Conservation (phyloP, 2,113 vertebrate genomes). For the Semicossyphus pulcher region DNA sequence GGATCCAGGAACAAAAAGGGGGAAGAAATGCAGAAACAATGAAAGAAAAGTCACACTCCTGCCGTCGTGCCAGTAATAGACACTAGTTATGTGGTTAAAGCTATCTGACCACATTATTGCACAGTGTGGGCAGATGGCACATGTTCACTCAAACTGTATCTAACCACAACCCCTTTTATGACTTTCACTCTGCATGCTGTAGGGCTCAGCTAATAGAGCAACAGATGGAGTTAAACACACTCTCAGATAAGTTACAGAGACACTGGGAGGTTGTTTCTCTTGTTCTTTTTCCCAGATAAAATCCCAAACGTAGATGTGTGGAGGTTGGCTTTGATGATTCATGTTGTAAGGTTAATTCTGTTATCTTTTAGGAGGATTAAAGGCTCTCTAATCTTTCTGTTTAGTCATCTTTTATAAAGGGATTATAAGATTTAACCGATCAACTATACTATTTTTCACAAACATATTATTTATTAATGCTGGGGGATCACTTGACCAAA, state of each 20-base stretch:
- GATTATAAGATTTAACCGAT: too few relatives aligned
- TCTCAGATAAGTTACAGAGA: constrained; percentile 10
- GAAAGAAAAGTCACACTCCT: constrained; percentile 38
- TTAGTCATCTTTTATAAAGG: too few relatives aligned
- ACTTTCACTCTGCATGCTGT: constrained; percentile 36
- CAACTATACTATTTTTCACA: too few relatives aligned
- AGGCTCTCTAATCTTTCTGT: too few relatives aligned
- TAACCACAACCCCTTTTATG: constrained; percentile 56
- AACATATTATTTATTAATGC: too few relatives aligned
- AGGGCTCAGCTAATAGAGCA: constrained; percentile 21
- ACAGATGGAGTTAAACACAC: constrained; percentile 19
- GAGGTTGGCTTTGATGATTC: too few relatives aligned
- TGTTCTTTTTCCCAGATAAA: not conserved
- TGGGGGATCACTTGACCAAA: too few relatives aligned
- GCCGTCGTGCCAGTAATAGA: constrained; percentile 48
- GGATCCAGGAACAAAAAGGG: constrained; percentile 3
- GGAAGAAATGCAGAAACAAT: constrained; percentile 46
- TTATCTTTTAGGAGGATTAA: too few relatives aligned
- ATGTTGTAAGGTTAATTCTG: too few relatives aligned
- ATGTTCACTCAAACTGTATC: constrained; percentile 55
- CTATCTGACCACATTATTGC: constrained; percentile 55
- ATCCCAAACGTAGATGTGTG: not conserved
- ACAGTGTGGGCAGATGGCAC: constrained; percentile 58
- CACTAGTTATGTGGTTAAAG: constrained; percentile 35
- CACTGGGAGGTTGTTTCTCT: not conserved